phyloP scores from a whole-genome alignment of 2,113 vertebrate genomes.

The Pseudois nayaur region DNA sequence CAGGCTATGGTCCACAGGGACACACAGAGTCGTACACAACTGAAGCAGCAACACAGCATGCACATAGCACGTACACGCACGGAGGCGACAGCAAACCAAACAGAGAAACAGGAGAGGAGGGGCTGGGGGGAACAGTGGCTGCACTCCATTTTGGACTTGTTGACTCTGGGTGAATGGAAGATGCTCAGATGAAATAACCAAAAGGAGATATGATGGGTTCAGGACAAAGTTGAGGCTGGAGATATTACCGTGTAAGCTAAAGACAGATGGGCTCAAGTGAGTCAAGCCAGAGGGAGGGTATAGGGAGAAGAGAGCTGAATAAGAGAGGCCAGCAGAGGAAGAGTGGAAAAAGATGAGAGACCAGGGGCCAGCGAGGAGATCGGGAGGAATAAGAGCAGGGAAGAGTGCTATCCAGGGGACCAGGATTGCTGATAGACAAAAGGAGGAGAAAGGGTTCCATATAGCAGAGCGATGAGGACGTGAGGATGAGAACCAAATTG shows the following conservation, averaged over 20 bases:
- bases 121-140: not conserved
- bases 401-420: not conserved
- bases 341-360: not conserved
- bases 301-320: not conserved
- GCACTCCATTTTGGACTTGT: not conserved
- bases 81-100: not conserved
- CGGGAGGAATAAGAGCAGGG: not conserved
- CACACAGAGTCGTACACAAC: not conserved
- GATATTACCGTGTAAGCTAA: not conserved
- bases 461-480: not conserved
- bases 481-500: not conserved
- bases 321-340: not conserved
- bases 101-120: not conserved
- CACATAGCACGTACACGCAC: rapidly evolving
- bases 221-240: not conserved
- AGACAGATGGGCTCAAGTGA: not conserved
- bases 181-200: not conserved
- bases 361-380: not conserved
- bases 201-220: not conserved
- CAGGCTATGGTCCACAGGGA: not conserved
- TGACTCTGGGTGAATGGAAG: not conserved
- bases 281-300: not conserved
- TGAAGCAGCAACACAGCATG: not conserved
- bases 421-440: not conserved
- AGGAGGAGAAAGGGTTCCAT: not conserved